Conservation (phyloP, 2,797 vertebrate genomes). For the Furcifer pardalis region DNA sequence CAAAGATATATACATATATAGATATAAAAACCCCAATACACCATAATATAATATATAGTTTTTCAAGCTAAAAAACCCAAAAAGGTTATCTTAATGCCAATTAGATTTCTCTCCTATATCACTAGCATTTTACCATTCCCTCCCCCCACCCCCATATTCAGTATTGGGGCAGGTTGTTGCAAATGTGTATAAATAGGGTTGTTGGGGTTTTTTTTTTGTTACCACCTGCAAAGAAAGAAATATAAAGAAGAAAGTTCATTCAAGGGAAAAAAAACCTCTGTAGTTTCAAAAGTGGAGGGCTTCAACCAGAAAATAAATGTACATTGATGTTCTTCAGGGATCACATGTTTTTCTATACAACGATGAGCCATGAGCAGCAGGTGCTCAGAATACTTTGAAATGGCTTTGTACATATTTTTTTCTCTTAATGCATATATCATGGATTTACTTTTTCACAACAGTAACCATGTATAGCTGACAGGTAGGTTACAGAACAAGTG, state of each 20-base stretch:
- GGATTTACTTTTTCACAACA: conserved; percentile 57
- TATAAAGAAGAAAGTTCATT: conserved; percentile 64
- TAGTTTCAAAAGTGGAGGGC: conserved; percentile 59
- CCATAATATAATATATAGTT: background rate
- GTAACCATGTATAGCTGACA: conserved; percentile 54
- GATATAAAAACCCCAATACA: background rate
- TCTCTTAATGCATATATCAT: conserved; percentile 29
- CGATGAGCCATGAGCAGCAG: conserved; percentile 53
- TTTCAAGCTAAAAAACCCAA: conserved; percentile 68
- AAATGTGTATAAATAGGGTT: conserved; percentile 60
- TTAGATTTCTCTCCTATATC: conserved; percentile 60
- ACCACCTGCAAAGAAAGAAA: conserved; percentile 53
- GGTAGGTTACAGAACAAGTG: conserved; percentile 48
- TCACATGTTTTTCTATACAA: conserved; percentile 61
- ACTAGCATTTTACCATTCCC: conserved; percentile 58
- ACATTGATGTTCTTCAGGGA: conserved; percentile 56
- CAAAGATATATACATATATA: conserved; percentile 73
- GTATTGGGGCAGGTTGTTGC: conserved; percentile 22
- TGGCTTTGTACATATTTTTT: conserved; percentile 43
- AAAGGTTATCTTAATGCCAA: conserved; percentile 77
- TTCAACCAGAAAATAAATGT: conserved; percentile 67
- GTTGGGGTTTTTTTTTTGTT: conserved; percentile 41
- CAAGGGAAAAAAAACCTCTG: conserved; percentile 53
- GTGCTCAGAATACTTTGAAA: conserved; percentile 52
- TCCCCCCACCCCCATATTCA: conserved; percentile 74